A percentile compares a stretch with the other conserved stretches of the same genome.
Conservation (phyloP, 2,113 vertebrate species). For the Carassius carassius region DNA sequence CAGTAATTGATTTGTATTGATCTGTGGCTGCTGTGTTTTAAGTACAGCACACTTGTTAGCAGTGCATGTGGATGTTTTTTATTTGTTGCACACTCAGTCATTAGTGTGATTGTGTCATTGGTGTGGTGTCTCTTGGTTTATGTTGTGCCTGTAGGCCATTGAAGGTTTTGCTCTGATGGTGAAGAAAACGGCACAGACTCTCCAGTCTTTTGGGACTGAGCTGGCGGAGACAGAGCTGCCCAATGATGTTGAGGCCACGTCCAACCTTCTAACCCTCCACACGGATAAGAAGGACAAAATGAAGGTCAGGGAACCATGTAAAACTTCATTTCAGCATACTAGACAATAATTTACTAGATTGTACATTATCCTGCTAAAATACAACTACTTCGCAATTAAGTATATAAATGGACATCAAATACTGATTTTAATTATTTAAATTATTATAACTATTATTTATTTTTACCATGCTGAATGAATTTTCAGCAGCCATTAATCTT, state of each 20-base stretch:
- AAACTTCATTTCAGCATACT: neutral
- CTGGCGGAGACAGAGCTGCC: conserved; percentile 95
- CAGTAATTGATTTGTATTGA: conserved; percentile 18
- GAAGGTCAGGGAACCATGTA: conserved; percentile 79
- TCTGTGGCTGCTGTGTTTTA: neutral
- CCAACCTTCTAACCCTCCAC: conserved; percentile 82
- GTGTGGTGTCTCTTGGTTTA: neutral
- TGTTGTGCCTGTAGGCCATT: conserved; percentile 83
- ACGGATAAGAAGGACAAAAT: conserved; percentile 85
- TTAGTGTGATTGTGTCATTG: conserved; percentile 23
- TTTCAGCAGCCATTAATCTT: too few relatives aligned
- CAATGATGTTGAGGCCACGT: conserved; percentile 87
- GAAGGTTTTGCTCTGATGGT: conserved; percentile 94
- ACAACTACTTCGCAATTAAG: neutral
- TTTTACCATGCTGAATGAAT: neutral
- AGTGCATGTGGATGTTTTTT: neutral
- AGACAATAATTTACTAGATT: neutral
- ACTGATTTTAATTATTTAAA: neutral
- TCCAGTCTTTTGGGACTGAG: conserved; percentile 92
- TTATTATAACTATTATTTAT: neutral
- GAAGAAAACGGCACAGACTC: conserved; percentile 91
- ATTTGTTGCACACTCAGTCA: neutral
- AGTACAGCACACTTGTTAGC: neutral
- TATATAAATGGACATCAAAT: neutral
- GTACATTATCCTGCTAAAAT: neutral